Percentiles rank a stretch among this genome's conserved stretches.
Evolutionary conservation across 2,888 invertebrate genomes (phyloP).

Genomic region (Pyralis farinalis): DNA sequence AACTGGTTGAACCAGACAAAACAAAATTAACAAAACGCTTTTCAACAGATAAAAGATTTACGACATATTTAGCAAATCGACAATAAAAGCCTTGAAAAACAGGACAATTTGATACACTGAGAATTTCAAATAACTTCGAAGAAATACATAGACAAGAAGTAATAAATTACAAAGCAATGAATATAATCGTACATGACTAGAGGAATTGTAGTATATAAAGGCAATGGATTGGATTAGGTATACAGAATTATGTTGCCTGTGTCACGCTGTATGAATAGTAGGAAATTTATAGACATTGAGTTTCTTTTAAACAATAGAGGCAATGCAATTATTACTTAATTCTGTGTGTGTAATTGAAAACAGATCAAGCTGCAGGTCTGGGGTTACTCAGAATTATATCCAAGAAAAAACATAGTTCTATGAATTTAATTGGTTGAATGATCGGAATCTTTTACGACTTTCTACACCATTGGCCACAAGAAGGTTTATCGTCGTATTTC

Average conservation of each 20-base stretch:
- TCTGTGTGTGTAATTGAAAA: too few relatives aligned
- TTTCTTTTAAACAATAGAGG: too few relatives aligned
- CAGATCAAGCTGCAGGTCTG: too few relatives aligned
- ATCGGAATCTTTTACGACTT: too few relatives aligned
- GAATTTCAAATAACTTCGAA: not conserved
- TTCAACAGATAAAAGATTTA: conserved; percentile 27
- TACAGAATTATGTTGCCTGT: not conserved
- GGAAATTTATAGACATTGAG: too few relatives aligned
- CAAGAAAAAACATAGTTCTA: too few relatives aligned
- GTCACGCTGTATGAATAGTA: not conserved
- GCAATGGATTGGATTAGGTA: not conserved
- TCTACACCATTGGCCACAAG: too few relatives aligned
- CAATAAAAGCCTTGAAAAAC: not conserved
- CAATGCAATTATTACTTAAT: too few relatives aligned
- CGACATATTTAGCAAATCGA: conserved; percentile 30
- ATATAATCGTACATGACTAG: not conserved
- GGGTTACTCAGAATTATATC: too few relatives aligned
- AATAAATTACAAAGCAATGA: not conserved
- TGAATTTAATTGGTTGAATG: too few relatives aligned
- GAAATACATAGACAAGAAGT: not conserved
- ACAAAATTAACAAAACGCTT: conserved; percentile 22
- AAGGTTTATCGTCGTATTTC: too few relatives aligned
- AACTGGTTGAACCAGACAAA: conserved; percentile 18
- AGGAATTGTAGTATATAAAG: not conserved
- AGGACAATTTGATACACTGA: not conserved